phyloP scores from a whole-genome alignment of 2,888 invertebrate species.

The Elysia crispata region DNA sequence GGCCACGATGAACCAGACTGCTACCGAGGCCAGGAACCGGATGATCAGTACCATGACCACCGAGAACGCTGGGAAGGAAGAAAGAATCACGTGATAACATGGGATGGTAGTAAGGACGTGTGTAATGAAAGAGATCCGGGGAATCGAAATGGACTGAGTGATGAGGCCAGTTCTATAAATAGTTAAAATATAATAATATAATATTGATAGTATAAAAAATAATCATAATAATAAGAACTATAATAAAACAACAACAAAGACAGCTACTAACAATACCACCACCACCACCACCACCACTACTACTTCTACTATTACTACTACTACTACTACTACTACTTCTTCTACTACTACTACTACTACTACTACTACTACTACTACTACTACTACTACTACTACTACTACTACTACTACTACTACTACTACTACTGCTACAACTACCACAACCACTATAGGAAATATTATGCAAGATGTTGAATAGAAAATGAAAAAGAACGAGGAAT shows the following conservation, averaged over 20 bases:
- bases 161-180: too few relatives aligned
- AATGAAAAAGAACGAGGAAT: too few relatives aligned
- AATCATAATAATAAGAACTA: too few relatives aligned
- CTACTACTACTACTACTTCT: slow-evolving; percentile 16
- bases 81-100: slow-evolving; percentile 2
- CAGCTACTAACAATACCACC: too few relatives aligned
- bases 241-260: too few relatives aligned
- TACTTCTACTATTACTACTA: slow-evolving; percentile 3
- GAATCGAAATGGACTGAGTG: too few relatives aligned
- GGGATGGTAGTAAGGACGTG: too few relatives aligned
- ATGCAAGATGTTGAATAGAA: too few relatives aligned
- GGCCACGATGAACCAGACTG: slow-evolving; percentile 92
- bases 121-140: too few relatives aligned
- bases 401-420: slow-evolving; percentile 19
- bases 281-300: too few relatives aligned
- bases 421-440: background rate
- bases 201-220: too few relatives aligned
- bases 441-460: background rate
- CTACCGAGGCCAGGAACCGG: slow-evolving; percentile 88
- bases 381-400: slow-evolving; percentile 19
- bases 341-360: slow-evolving; percentile 9
- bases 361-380: slow-evolving; percentile 19
- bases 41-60: slow-evolving; percentile 89
- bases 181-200: too few relatives aligned
- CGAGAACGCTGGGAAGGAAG: slow-evolving; percentile 85